These are phyloP conservation scores for Electrona antarctica DNA, from an alignment of 2,113 vertebrate species.

Conservation along the genomic window DNA sequence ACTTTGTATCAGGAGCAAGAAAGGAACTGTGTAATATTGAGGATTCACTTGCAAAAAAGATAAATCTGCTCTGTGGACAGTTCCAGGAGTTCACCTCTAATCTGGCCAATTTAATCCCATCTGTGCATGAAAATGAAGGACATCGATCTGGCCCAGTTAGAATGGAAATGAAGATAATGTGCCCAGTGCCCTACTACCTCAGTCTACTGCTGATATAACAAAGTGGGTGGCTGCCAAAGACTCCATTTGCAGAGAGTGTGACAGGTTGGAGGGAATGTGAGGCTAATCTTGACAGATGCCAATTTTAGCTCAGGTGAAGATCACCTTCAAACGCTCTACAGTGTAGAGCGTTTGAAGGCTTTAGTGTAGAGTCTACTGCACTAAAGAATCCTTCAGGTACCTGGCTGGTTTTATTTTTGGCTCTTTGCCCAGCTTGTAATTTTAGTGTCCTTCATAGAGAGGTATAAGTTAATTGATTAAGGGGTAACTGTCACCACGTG, in stretches of 20 bases:
- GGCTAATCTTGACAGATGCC: constrained; percentile 54
- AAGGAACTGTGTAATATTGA: too few species aligned
- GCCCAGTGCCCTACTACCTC: constrained; percentile 54
- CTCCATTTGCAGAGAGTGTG: constrained; percentile 58
- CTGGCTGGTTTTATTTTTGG: constrained; percentile 40
- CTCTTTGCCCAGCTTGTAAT: constrained; percentile 29
- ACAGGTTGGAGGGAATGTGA: constrained; percentile 36
- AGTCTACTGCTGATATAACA: constrained; percentile 51
- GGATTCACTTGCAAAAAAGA: constrained; percentile 40
- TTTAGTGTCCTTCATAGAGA: constrained; percentile 37
- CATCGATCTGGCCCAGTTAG: constrained; percentile 55
- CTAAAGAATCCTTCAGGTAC: constrained; percentile 6
- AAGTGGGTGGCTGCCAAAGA: constrained; percentile 58
- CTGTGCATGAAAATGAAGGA: constrained; percentile 56
- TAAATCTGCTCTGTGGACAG: constrained; percentile 46
- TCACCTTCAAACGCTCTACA: constrained; percentile 11
- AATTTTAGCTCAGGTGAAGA: constrained; percentile 50
- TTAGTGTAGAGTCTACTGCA: neutral
- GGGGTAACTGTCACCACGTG: constrained; percentile 24
- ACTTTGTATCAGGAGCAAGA: constrained; percentile 3
- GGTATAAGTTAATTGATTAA: constrained; percentile 39
- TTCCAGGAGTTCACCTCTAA: constrained; percentile 65
- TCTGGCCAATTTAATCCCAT: constrained; percentile 68
- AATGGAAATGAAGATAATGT: constrained; percentile 69
- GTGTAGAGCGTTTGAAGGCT: too few species aligned